These are phyloP conservation scores for Aplidium turbinatum DNA, from an alignment of 23 tunicate genomes.

Conservation along the genomic window DNA sequence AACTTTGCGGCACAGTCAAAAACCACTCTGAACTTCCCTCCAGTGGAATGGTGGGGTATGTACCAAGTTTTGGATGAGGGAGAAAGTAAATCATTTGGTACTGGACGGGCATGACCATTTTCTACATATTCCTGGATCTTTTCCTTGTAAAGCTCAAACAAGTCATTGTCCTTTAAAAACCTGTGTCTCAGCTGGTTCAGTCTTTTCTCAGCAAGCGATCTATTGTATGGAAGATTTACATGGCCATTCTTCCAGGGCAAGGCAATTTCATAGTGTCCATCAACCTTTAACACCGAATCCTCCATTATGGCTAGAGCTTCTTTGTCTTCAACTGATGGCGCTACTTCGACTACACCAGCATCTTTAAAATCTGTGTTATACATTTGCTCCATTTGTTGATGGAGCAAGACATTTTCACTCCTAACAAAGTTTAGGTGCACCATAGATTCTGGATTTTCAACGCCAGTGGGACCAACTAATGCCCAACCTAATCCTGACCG, in stretches of 20 bases:
- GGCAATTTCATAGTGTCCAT: conserved; percentile 18
- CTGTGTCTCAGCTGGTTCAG: too few species aligned
- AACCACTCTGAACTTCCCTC: conserved; percentile 27
- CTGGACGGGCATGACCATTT: conserved; percentile 3
- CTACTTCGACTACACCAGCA: too few species aligned
- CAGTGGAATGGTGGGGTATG: conserved; percentile 36
- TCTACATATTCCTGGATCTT: conserved; percentile 12
- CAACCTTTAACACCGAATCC: background rate
- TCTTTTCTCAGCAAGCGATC: conserved; percentile 7
- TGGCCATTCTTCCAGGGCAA: conserved; percentile 6
- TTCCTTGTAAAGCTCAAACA: conserved; percentile 3
- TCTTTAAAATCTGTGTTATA: too few species aligned
- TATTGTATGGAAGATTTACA: conserved; percentile 18
- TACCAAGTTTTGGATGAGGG: conserved; percentile 11
- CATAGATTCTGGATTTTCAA: too few species aligned
- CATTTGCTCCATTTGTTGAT: too few species aligned
- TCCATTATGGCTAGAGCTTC: conserved; percentile 1
- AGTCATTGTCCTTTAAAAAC: too few species aligned
- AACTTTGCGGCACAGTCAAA: conserved; percentile 26
- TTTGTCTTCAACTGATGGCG: conserved; percentile 10
- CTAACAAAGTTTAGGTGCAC: too few species aligned
- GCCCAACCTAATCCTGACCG: conserved; percentile 1
- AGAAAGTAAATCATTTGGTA: background rate
- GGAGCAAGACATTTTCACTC: too few species aligned
- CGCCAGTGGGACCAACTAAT: conserved; percentile 6